Evolutionary conservation across 2,888 invertebrate genomes (phyloP).

Genomic region (Oxycera nigricornis): DNA sequence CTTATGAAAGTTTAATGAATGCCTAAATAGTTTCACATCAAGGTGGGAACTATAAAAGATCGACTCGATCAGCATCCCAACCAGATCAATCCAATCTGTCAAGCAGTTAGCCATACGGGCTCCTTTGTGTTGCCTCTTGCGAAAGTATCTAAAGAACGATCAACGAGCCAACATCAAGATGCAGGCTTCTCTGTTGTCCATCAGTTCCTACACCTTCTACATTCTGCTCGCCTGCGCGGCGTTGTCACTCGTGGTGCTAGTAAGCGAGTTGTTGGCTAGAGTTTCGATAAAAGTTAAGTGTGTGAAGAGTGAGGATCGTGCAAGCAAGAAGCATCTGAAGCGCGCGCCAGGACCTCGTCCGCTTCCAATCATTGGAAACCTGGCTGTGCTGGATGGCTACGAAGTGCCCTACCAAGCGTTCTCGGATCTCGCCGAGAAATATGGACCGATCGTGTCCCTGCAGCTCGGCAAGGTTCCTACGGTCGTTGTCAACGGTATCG

Average conservation of each 20-base stretch:
- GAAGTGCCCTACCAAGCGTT: constrained; percentile 70
- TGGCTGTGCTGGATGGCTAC: constrained; percentile 66
- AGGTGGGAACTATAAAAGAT: constrained; percentile 40
- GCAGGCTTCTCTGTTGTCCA: constrained; percentile 44
- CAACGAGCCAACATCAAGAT: constrained; percentile 41
- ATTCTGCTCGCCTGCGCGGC: constrained; percentile 47
- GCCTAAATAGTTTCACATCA: constrained; percentile 9
- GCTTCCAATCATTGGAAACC: constrained; percentile 67
- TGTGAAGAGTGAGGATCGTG: constrained; percentile 25
- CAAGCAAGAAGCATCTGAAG: constrained; percentile 44
- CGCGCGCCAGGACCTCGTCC: constrained; percentile 65
- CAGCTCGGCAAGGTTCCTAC: constrained; percentile 66
- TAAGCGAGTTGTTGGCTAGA: constrained; percentile 42
- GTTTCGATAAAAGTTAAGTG: constrained; percentile 27
- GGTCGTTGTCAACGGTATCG: constrained; percentile 67
- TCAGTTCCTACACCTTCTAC: constrained; percentile 49
- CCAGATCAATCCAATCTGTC: constrained; percentile 42
- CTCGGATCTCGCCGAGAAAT: constrained; percentile 63
- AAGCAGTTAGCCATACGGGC: constrained; percentile 33
- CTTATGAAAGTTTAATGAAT: constrained; percentile 43
- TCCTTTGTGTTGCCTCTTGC: constrained; percentile 26
- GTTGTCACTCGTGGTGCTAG: constrained; percentile 45
- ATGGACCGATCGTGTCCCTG: constrained; percentile 66
- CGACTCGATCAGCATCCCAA: constrained; percentile 25
- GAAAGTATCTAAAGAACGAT: constrained; percentile 13